Evolutionary conservation across 2,113 vertebrate species (phyloP).

Genomic region (Forbesichthys papilliferus): DNA sequence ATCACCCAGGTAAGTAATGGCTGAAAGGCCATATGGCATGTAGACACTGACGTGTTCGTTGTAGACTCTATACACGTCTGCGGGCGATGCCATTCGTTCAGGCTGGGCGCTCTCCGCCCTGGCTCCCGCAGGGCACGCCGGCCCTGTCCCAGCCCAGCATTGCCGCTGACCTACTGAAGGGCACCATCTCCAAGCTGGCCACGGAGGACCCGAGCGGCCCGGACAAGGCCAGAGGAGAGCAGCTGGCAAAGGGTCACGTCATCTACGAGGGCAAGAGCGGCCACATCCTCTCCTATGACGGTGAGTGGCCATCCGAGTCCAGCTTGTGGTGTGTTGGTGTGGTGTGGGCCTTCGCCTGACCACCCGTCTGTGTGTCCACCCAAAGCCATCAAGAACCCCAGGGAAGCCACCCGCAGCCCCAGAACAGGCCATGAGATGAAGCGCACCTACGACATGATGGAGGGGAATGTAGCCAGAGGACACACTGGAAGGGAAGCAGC

Average conservation of each 20-base stretch:
- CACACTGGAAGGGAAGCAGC: conserved; percentile 85
- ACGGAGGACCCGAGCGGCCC: conserved; percentile 86
- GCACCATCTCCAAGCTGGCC: conserved; percentile 87
- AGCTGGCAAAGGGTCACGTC: conserved; percentile 89
- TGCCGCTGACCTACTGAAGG: conserved; percentile 88
- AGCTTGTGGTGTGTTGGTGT: not conserved
- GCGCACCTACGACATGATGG: conserved; percentile 92
- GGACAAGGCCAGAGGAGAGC: conserved; percentile 88
- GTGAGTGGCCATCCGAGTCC: conserved; percentile 68
- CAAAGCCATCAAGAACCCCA: conserved; percentile 91
- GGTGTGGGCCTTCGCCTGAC: conserved; percentile 9
- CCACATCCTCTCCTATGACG: conserved; percentile 93
- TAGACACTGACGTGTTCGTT: not conserved
- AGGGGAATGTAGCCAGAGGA: conserved; percentile 84
- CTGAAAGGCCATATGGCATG: not conserved
- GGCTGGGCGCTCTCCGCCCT: not conserved
- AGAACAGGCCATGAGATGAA: conserved; percentile 90
- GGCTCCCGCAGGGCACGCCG: conserved; percentile 85
- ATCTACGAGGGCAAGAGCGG: conserved; percentile 97
- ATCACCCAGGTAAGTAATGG: conserved; percentile 88
- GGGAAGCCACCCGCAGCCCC: conserved; percentile 94
- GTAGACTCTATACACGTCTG: not conserved
- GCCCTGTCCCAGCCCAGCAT: conserved; percentile 87
- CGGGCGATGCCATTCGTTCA: not conserved
- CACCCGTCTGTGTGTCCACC: conserved; percentile 19